phyloP scores from a whole-genome alignment of 1,140 invertebrate genomes.

The Drosophila busckii region DNA sequence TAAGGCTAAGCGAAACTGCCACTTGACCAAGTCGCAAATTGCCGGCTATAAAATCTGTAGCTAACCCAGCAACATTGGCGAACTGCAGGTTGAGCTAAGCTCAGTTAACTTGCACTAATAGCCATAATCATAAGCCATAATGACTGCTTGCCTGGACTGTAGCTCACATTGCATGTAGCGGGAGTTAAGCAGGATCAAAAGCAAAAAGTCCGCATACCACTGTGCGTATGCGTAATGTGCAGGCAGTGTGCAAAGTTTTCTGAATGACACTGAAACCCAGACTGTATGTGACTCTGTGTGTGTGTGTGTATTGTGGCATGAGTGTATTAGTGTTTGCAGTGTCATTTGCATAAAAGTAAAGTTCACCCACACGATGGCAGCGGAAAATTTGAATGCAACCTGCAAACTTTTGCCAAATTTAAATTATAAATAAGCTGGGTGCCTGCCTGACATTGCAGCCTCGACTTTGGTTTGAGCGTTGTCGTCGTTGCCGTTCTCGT shows the following conservation, averaged over 20 bases:
- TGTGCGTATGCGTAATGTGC: constrained; percentile 38
- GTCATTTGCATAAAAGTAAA: constrained; percentile 76
- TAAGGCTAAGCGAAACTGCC: no score
- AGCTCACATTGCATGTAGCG: constrained; percentile 39
- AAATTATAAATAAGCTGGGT: constrained; percentile 73
- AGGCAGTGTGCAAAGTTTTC: constrained; percentile 48
- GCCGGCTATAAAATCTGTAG: constrained; percentile 31
- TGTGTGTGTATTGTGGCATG: constrained; percentile 8
- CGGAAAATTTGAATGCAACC: constrained; percentile 61
- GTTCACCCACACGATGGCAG: constrained; percentile 71
- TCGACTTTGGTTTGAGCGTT: constrained; percentile 10
- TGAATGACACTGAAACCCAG: constrained; percentile 64
- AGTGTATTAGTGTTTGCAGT: constrained; percentile 38
- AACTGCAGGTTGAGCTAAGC: constrained; percentile 26
- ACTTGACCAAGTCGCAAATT: constrained; percentile 39
- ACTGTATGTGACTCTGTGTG: constrained; percentile 1
- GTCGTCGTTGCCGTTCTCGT: constrained; percentile 12
- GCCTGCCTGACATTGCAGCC: constrained; percentile 3
- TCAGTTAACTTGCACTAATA: constrained; percentile 61
- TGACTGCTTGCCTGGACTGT: constrained; percentile 42
- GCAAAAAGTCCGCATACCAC: constrained; percentile 4
- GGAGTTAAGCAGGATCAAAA: background rate
- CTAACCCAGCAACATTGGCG: constrained; percentile 16
- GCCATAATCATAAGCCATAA: constrained; percentile 75
- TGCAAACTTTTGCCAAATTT: constrained; percentile 74